A percentile compares a stretch with the other conserved stretches of the same genome.
phyloP scores from a whole-genome alignment of 2,888 invertebrate species.

The Lasius platythorax region DNA sequence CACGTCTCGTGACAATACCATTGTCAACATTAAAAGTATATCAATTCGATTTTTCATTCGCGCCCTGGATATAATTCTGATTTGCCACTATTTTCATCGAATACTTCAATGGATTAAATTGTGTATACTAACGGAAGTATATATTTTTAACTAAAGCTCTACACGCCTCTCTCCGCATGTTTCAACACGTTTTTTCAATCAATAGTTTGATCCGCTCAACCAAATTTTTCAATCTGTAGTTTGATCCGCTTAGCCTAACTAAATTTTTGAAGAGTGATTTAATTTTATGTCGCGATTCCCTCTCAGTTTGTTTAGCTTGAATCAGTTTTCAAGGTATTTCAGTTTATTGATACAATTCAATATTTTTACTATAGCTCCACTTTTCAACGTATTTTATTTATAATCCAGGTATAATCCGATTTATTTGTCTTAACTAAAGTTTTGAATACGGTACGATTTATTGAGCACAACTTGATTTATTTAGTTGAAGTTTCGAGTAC shows the following conservation, averaged over 20 bases:
- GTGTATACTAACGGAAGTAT: neutral
- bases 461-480: conserved; percentile 22
- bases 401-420: conserved; percentile 6
- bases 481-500: conserved; percentile 6
- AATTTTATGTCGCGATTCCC: conserved; percentile 10
- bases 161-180: neutral
- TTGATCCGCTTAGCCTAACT: conserved; percentile 9
- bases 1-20: conserved; percentile 70
- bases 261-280: conserved; percentile 18
- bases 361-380: neutral
- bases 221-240: conserved; percentile 6
- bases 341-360: conserved; percentile 16
- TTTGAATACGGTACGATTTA: neutral
- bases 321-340: neutral
- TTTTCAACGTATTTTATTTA: neutral
- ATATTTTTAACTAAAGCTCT: neutral
- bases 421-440: conserved; percentile 34
- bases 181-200: conserved; percentile 1
- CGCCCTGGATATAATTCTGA: neutral
- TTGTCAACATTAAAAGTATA: conserved; percentile 62
- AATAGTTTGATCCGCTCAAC: conserved; percentile 11
- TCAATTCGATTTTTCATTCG: conserved; percentile 58
- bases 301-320: conserved; percentile 14
- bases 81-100: neutral
- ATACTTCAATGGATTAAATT: neutral